A percentile compares a stretch with the other conserved stretches of the same genome.
Evolutionary conservation across 2,113 vertebrate species (phyloP).

Genomic region (Alexandromys fortis): DNA sequence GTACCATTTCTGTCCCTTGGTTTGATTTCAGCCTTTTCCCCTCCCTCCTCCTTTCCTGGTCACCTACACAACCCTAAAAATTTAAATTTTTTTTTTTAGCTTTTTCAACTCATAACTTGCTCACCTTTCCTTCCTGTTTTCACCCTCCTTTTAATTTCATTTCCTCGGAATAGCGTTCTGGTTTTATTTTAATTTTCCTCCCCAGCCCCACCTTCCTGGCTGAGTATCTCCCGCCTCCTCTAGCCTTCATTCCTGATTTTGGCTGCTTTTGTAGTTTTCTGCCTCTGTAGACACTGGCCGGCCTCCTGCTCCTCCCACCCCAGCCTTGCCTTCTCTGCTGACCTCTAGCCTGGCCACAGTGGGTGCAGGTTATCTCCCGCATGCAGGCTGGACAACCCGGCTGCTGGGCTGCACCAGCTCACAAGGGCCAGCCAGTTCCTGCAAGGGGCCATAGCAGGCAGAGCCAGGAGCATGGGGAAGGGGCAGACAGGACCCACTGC

Average conservation of each 20-base stretch:
- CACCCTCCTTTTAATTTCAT: constrained; percentile 65
- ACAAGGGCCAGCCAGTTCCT: not conserved
- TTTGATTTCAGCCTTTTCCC: constrained; percentile 72
- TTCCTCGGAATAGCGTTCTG: constrained; percentile 59
- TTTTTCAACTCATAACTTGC: constrained; percentile 48
- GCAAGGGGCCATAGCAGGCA: not conserved
- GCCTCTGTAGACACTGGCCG: constrained; percentile 67
- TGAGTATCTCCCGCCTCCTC: constrained; percentile 68
- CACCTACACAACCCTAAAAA: constrained; percentile 44
- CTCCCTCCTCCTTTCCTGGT: not conserved
- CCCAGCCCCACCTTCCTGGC: constrained; percentile 56
- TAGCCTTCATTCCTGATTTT: constrained; percentile 53
- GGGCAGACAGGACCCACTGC: not conserved
- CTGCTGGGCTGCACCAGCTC: not conserved
- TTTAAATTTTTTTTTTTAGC: constrained; percentile 68
- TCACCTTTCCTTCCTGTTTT: constrained; percentile 47
- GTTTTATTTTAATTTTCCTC: constrained; percentile 54
- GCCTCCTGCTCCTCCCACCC: not conserved
- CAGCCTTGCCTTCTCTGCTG: constrained; percentile 2
- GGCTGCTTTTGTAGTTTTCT: constrained; percentile 75
- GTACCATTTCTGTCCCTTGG: constrained; percentile 91
- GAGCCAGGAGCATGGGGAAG: not conserved
- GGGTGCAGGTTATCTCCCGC: constrained; percentile 70
- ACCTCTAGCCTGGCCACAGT: not conserved
- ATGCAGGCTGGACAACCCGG: constrained; percentile 82